Percentiles rank a stretch among this genome's conserved stretches.
Evolutionary conservation across 2,797 vertebrate species (phyloP).

Genomic region (Monodelphis domestica): DNA sequence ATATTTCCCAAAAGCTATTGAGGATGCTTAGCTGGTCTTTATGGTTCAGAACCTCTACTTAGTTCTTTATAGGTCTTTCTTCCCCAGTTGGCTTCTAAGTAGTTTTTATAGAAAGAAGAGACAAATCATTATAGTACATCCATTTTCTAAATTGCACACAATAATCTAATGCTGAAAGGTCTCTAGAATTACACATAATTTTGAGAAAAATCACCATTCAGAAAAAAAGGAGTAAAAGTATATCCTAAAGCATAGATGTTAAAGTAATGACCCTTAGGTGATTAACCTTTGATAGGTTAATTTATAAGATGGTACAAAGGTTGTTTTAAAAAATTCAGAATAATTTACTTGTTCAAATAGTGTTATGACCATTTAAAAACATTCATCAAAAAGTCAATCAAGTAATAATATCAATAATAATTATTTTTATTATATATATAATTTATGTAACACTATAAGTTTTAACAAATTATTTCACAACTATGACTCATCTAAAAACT

Average conservation of each 20-base stretch:
- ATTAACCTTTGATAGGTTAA: neutral
- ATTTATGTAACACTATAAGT: neutral
- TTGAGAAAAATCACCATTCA: neutral
- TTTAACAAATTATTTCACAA: neutral
- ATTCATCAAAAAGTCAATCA: neutral
- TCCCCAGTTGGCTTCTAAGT: neutral
- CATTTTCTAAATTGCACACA: neutral
- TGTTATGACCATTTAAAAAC: neutral
- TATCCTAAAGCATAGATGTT: neutral
- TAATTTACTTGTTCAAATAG: neutral
- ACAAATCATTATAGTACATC: neutral
- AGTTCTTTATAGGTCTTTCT: neutral
- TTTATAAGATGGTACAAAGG: neutral
- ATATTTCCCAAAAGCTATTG: neutral
- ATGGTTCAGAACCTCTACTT: neutral
- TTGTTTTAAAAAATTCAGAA: neutral
- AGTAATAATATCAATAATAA: neutral
- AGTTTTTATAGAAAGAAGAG: neutral
- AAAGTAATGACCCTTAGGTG: neutral
- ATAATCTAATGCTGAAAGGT: neutral
- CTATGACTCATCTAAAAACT: neutral
- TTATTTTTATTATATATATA: too few species aligned
- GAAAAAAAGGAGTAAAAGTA: neutral
- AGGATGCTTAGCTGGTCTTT: neutral
- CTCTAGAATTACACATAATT: neutral